Evolutionary conservation across 2,888 invertebrate genomes (phyloP).

Genomic region (Leptinotarsa peninsularis): DNA sequence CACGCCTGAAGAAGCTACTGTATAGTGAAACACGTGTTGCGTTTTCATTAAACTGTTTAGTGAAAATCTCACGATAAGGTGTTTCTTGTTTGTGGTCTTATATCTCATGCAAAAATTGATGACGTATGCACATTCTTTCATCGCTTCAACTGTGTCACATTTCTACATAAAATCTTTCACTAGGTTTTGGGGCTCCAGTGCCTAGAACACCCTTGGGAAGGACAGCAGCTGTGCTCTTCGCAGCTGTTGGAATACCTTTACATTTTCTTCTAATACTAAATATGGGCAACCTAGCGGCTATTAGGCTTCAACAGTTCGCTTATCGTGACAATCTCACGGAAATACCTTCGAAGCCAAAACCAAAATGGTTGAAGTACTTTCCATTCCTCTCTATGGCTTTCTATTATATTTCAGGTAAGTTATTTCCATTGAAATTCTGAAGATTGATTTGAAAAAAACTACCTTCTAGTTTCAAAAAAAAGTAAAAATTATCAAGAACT

Average conservation of each 20-base stretch:
- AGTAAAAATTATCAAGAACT: too few species aligned
- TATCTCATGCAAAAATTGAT: too few species aligned
- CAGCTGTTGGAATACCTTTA: slow-evolving; percentile 75
- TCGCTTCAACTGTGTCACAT: too few species aligned
- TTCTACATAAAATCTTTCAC: slow-evolving; percentile 38
- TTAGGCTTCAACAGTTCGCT: slow-evolving; percentile 67
- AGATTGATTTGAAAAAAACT: neutral
- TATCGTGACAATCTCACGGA: slow-evolving; percentile 54
- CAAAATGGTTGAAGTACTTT: slow-evolving; percentile 64
- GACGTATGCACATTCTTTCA: too few species aligned
- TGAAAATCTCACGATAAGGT: too few species aligned
- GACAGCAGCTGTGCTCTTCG: slow-evolving; percentile 73
- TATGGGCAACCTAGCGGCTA: slow-evolving; percentile 68
- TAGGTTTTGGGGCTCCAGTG: slow-evolving; percentile 80
- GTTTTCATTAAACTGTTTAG: too few species aligned
- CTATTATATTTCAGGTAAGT: slow-evolving; percentile 70
- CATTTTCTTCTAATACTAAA: slow-evolving; percentile 74
- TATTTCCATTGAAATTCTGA: neutral
- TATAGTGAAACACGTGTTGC: too few species aligned
- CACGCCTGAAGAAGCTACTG: too few species aligned
- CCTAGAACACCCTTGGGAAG: slow-evolving; percentile 75
- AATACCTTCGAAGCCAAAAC: slow-evolving; percentile 52
- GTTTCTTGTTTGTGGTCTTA: too few species aligned
- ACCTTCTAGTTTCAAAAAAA: neutral
- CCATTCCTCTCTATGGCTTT: slow-evolving; percentile 65